phyloP scores from a whole-genome alignment of 2,888 invertebrate species.

The Lacanobia oleracea region DNA sequence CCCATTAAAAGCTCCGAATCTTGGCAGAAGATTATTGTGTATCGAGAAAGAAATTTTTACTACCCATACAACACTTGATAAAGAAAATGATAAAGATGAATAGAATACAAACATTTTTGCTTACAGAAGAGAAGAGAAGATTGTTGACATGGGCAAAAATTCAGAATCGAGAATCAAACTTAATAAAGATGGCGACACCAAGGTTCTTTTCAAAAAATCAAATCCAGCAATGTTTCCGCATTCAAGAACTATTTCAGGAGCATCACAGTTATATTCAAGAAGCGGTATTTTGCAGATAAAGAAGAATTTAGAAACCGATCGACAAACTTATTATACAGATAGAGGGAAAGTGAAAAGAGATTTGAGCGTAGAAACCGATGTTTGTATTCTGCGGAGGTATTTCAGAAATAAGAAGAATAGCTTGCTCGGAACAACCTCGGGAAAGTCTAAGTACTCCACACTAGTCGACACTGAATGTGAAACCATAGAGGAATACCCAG shows the following conservation, averaged over 20 bases:
- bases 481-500: conserved; percentile 71
- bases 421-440: conserved; percentile 63
- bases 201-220: conserved; percentile 80
- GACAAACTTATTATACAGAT: conserved; percentile 67
- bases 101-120: conserved; percentile 83
- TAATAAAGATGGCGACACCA: conserved; percentile 67
- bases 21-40: conserved; percentile 2
- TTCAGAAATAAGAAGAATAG: conserved; percentile 75
- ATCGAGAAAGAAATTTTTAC: conserved; percentile 8
- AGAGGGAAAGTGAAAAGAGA: conserved; percentile 78
- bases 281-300: conserved; percentile 72
- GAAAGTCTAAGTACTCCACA: conserved; percentile 74
- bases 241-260: conserved; percentile 77
- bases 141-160: conserved; percentile 74
- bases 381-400: conserved; percentile 80
- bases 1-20: neutral
- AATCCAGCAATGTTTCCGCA: conserved; percentile 70
- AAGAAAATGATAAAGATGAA: conserved; percentile 73
- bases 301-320: conserved; percentile 68
- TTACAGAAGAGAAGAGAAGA: conserved; percentile 80
- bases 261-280: conserved; percentile 72
- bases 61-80: conserved; percentile 29
- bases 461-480: conserved; percentile 71
- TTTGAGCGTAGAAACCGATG: conserved; percentile 82
- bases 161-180: conserved; percentile 53